These are phyloP conservation scores for Epizoanthus stellaris DNA, from an alignment of 92 coral and sea anemone genomes.

Conservation along the genomic window DNA sequence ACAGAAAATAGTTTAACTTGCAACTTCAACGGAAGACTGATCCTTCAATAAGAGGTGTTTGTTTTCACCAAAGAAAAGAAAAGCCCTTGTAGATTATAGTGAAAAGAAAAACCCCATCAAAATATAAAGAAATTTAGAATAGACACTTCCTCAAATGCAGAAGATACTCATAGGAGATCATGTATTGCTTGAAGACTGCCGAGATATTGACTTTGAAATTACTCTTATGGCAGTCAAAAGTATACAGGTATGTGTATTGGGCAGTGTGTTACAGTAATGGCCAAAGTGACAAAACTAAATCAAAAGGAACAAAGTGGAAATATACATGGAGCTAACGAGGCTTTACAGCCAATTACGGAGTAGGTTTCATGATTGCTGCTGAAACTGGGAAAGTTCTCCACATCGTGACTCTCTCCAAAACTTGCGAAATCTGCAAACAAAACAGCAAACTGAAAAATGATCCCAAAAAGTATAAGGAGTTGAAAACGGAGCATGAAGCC, in stretches of 20 bases:
- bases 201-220: constrained; percentile 25
- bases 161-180: constrained; percentile 35
- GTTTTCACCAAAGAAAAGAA: constrained; percentile 44
- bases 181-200: constrained; percentile 41
- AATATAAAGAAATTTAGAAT: constrained; percentile 35
- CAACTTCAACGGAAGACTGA: constrained; percentile 44
- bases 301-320: constrained; percentile 28
- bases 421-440: too few species aligned
- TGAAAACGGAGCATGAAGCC: constrained; percentile 8
- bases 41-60: constrained; percentile 16
- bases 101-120: constrained; percentile 49
- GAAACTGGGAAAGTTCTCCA: too few species aligned
- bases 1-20: constrained; percentile 32
- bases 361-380: too few species aligned
- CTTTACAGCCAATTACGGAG: too few species aligned
- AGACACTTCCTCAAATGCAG: constrained; percentile 37
- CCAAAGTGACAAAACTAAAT: constrained; percentile 50
- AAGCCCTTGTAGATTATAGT: constrained; percentile 17
- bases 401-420: too few species aligned
- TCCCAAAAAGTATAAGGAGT: constrained; percentile 2
- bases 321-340: neutral
- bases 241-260: constrained; percentile 38
- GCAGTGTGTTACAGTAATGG: constrained; percentile 48
- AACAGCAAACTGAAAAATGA: neutral
- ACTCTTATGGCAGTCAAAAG: constrained; percentile 36